A percentile compares a stretch with the other conserved stretches of the same genome.
Conservation (phyloP, 2,888 invertebrate genomes). For the Drosophila melanosoma region DNA sequence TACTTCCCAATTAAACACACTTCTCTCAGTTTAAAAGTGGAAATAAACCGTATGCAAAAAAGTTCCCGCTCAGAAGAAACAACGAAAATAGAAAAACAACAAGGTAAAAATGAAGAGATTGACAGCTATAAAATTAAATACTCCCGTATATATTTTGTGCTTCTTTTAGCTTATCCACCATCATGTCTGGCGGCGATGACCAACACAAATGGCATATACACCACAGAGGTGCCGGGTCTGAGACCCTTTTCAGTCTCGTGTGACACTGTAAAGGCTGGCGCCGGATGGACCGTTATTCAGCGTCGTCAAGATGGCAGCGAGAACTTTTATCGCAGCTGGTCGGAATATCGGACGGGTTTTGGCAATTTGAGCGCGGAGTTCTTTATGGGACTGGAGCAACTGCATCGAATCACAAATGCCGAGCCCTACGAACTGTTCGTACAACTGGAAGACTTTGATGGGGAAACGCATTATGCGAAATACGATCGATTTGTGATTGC, state of each 20-base stretch:
- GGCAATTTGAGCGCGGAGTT: conserved; percentile 89
- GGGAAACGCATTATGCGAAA: conserved; percentile 86
- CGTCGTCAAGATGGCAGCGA: conserved; percentile 88
- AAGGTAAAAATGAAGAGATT: conserved; percentile 14
- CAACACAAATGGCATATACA: conserved; percentile 58
- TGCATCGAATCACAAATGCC: conserved; percentile 85
- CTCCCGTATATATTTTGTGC: not conserved
- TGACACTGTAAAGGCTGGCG: conserved; percentile 76
- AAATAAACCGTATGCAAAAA: conserved; percentile 36
- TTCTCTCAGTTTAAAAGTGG: conserved; percentile 36
- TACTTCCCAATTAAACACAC: not conserved
- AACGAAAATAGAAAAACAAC: not conserved
- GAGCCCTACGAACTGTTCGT: conserved; percentile 87
- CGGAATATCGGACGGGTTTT: conserved; percentile 89
- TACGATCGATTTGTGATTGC: conserved; percentile 89
- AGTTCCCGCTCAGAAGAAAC: not conserved
- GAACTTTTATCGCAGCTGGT: conserved; percentile 88
- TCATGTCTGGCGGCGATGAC: conserved; percentile 69
- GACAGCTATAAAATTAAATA: not conserved
- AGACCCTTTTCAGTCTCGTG: conserved; percentile 54
- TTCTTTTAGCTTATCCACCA: conserved; percentile 42
- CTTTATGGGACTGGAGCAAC: conserved; percentile 89
- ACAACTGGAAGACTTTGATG: conserved; percentile 87
- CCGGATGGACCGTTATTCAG: conserved; percentile 90
- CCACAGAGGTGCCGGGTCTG: conserved; percentile 82